Evolutionary conservation across 2,113 vertebrate species (phyloP), one percentile per base, ranked within the genome.

Genomic region (Carassius carassius): DNA sequence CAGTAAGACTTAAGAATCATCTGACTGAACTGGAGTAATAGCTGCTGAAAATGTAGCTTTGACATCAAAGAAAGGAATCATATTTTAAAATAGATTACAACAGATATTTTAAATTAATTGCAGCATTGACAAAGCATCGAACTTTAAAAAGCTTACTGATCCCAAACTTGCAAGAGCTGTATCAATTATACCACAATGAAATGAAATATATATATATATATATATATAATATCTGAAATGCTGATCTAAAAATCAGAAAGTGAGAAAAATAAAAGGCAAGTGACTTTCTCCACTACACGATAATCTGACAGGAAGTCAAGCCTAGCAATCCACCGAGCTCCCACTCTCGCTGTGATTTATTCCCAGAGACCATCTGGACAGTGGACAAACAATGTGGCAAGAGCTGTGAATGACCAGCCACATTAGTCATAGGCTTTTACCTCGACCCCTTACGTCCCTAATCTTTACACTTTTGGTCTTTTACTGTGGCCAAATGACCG

Each of bases 361-460:
- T 94, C 93, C 92, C 76, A 47, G 90, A 92, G 91, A 88, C 92
- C 95, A 95, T 94, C 95, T 95, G 94, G 92, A 92, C 89, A 60
- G 63, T 44, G 82, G 85, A 90, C 90, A 92, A 93, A 95, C 94
- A 95, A 93, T 91, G 92, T 54, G 83, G 90, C 84, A 84, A 90
- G 60, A 29, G 82, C 81, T 89, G 87, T 93, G 89, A 81, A 92
- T 94, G 93, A 94, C 89, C 84, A 21, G 63, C 89, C 87, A 80
- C 92, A 94, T 97, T 96, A 96, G 95, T 97, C 96, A 97, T 95
- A 96, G 94, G 92, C 95, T 95, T 93, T 92, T 93, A 88, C 85
- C 92, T 91, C 86, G 92, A 94, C 94, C 95, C 90, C 91, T 90
- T 79, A 82, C 84, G 0, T 92, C 90, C 92, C 92, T 93, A 88